phyloP scores from a whole-genome alignment of 2,888 invertebrate genomes.

The Acanthosepion lycidas region DNA sequence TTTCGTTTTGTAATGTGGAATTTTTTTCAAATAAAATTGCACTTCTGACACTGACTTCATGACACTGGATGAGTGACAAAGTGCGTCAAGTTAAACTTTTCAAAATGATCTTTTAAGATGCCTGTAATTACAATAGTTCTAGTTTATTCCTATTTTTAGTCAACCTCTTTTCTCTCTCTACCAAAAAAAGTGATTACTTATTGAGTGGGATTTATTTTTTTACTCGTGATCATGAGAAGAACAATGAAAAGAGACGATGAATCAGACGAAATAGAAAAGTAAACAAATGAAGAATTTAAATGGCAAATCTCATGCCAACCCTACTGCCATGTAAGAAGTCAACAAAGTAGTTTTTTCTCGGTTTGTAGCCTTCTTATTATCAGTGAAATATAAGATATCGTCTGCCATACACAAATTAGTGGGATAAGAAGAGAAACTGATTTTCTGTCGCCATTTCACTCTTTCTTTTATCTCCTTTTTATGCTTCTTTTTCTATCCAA shows the following conservation, averaged over 20 bases:
- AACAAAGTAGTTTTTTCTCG: neutral
- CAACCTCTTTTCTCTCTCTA: neutral
- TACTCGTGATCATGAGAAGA: neutral
- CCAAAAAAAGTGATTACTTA: no score
- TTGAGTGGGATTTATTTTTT: neutral
- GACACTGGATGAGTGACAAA: no score
- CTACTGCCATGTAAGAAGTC: neutral
- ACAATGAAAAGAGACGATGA: neutral
- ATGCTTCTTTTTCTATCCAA: no score
- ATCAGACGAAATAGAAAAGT: neutral
- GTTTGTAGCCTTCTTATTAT: neutral
- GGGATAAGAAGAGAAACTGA: neutral
- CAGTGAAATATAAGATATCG: neutral
- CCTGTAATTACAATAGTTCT: neutral
- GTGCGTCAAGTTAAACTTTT: no score
- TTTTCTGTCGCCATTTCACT: neutral
- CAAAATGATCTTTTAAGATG: no score
- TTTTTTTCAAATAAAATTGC: no score
- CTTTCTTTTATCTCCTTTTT: no score
- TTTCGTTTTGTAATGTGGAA: no score
- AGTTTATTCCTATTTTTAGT: neutral
- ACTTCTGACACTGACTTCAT: no score
- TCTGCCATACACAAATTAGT: neutral
- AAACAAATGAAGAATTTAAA: neutral
- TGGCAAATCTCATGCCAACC: neutral